A percentile compares a stretch with the other conserved stretches of the same genome.
phyloP scores from a whole-genome alignment of 2,888 invertebrate species.

The Liodrosophila aerea region DNA sequence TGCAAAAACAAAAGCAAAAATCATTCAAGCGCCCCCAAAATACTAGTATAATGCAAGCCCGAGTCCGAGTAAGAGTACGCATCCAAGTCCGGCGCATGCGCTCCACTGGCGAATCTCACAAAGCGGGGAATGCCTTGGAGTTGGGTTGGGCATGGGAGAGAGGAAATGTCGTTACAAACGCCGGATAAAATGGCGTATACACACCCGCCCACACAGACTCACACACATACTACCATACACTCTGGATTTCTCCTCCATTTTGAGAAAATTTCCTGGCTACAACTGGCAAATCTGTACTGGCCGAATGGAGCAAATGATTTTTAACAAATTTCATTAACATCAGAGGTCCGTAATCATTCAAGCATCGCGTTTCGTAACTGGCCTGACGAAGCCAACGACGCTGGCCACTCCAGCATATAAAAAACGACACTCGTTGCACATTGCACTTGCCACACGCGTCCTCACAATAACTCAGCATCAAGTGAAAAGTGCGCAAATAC shows the following conservation, averaged over 20 bases:
- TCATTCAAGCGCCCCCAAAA: conserved; percentile 49
- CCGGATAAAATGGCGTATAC: conserved; percentile 59
- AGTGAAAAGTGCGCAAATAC: conserved; percentile 24
- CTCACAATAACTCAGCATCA: background rate
- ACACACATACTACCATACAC: conserved; percentile 12
- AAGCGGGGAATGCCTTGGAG: conserved; percentile 46
- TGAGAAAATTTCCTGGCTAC: conserved; percentile 74
- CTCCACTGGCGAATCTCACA: conserved; percentile 48
- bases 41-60: conserved; percentile 36
- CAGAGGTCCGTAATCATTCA: conserved; percentile 81
- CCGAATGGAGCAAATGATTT: conserved; percentile 68
- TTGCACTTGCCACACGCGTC: conserved; percentile 33
- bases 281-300: conserved; percentile 39
- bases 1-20: conserved; percentile 53
- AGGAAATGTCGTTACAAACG: conserved; percentile 32
- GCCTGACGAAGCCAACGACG: conserved; percentile 38
- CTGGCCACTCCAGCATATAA: conserved; percentile 38
- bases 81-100: conserved; percentile 48
- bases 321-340: conserved; percentile 80
- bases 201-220: conserved; percentile 29
- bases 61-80: conserved; percentile 10
- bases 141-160: conserved; percentile 20
- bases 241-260: conserved; percentile 63
- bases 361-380: conserved; percentile 79
- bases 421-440: conserved; percentile 37